These are phyloP conservation scores for Nestor notabilis DNA, from an alignment of 2,113 vertebrate species.

Conservation along the genomic window DNA sequence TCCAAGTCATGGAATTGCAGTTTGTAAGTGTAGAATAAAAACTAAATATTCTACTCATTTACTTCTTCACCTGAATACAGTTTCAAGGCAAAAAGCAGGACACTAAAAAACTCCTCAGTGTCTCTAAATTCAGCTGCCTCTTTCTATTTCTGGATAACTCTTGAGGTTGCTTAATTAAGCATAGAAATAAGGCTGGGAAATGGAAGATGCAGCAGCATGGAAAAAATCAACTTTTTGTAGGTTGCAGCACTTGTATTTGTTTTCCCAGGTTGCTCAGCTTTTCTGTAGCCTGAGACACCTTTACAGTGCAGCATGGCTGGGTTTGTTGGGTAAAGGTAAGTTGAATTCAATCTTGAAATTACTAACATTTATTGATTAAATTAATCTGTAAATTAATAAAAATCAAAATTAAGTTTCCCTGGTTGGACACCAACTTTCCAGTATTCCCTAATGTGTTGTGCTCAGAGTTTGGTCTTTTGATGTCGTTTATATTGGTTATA, in stretches of 20 bases:
- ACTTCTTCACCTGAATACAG: not conserved
- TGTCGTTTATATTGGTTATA: accelerated
- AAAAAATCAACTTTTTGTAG: not conserved
- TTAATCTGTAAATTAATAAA: not conserved
- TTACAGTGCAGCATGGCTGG: not conserved
- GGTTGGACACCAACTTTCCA: not conserved
- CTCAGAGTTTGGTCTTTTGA: not conserved
- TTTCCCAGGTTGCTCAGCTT: not conserved
- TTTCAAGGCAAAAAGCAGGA: not conserved
- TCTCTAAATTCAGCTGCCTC: not conserved
- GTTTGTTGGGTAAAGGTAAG: not conserved
- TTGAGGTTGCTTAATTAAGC: not conserved
- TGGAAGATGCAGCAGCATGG: not conserved
- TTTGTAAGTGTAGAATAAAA: not conserved
- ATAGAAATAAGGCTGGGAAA: not conserved
- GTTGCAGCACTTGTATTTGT: not conserved
- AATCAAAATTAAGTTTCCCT: not conserved
- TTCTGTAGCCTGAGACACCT: not conserved
- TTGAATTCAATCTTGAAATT: not conserved
- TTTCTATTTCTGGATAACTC: not conserved
- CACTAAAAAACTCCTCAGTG: not conserved
- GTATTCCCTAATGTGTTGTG: accelerated
- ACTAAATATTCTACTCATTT: not conserved
- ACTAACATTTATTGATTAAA: not conserved
- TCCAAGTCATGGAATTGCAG: not conserved